These are phyloP conservation scores for Zenarchopterus dispar DNA, from an alignment of 2,797 vertebrate genomes.

Conservation along the genomic window DNA sequence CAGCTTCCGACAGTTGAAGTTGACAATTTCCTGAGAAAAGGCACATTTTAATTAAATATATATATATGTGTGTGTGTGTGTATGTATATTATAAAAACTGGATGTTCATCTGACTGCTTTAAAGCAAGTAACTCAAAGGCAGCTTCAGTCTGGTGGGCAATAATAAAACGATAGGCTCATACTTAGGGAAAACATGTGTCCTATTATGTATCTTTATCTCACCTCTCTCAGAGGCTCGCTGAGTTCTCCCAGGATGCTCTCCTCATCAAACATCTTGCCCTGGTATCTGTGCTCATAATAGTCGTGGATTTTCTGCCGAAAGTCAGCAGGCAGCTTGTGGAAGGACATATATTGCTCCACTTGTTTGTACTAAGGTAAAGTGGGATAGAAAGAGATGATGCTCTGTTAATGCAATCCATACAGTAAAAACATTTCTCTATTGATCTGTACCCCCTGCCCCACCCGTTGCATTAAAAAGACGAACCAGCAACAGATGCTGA, in stretches of 20 bases:
- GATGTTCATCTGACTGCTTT: neutral
- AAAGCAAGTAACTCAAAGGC: neutral
- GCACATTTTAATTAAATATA: neutral
- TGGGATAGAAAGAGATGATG: slow-evolving; percentile 35
- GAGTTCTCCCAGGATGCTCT: slow-evolving; percentile 96
- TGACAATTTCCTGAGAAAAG: slow-evolving; percentile 89
- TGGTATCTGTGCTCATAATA: slow-evolving; percentile 98
- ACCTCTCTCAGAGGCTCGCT: slow-evolving; percentile 95
- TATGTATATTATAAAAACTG: no score
- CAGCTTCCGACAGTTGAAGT: slow-evolving; percentile 95
- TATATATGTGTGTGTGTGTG: neutral
- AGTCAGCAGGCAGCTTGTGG: slow-evolving; percentile 95
- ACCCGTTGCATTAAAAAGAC: slow-evolving; percentile 2
- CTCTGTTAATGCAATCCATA: slow-evolving; percentile 32
- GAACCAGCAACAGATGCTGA: neutral
- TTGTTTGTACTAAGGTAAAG: slow-evolving; percentile 91
- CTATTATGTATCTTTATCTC: slow-evolving; percentile 31
- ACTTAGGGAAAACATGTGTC: neutral
- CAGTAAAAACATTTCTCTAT: slow-evolving; percentile 12
- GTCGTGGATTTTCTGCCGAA: slow-evolving; percentile 98
- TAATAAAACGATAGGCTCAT: neutral
- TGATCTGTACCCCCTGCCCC: neutral
- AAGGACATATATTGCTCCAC: slow-evolving; percentile 99
- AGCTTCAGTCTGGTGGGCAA: neutral
- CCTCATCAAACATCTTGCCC: slow-evolving; percentile 99